These are phyloP conservation scores for Oreohelix idahoensis DNA, from an alignment of 1,140 invertebrate genomes.

Conservation along the genomic window DNA sequence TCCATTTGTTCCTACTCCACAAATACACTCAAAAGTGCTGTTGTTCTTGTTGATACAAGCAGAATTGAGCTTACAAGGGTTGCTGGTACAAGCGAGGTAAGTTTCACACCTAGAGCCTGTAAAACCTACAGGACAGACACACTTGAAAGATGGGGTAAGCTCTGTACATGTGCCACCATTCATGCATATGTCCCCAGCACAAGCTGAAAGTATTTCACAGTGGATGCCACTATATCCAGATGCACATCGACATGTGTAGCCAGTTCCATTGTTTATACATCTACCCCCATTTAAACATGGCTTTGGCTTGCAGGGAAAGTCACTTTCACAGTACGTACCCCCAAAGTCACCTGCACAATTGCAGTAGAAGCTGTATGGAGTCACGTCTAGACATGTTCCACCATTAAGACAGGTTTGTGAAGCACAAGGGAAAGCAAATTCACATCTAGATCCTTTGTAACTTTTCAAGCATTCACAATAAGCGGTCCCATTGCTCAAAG, in stretches of 20 bases:
- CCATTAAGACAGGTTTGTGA: constrained; percentile 55
- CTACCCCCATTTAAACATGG: constrained; percentile 61
- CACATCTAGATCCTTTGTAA: constrained; percentile 47
- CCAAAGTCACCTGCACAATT: constrained; percentile 48
- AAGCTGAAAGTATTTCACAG: constrained; percentile 62
- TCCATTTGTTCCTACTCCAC: constrained; percentile 41
- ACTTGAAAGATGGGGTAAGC: constrained; percentile 40
- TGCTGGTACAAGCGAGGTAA: constrained; percentile 48
- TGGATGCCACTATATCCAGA: constrained; percentile 47
- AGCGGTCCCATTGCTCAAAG: constrained; percentile 72
- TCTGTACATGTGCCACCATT: constrained; percentile 52
- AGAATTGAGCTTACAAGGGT: constrained; percentile 57
- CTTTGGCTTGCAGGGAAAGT: constrained; percentile 43
- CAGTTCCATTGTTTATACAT: constrained; percentile 59
- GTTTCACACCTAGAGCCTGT: constrained; percentile 56
- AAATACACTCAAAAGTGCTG: constrained; percentile 43
- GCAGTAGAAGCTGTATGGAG: constrained; percentile 16
- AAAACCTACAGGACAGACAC: constrained; percentile 48
- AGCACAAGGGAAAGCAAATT: constrained; percentile 72
- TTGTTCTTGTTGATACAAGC: constrained; percentile 30
- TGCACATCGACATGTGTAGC: constrained; percentile 54
- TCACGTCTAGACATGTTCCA: constrained; percentile 69
- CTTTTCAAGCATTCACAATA: constrained; percentile 43
- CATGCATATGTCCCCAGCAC: constrained; percentile 54
- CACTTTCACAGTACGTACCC: constrained; percentile 52